These are phyloP conservation scores for Chiloscyllium plagiosum DNA, from an alignment of 2,113 vertebrate genomes.

Conservation along the genomic window DNA sequence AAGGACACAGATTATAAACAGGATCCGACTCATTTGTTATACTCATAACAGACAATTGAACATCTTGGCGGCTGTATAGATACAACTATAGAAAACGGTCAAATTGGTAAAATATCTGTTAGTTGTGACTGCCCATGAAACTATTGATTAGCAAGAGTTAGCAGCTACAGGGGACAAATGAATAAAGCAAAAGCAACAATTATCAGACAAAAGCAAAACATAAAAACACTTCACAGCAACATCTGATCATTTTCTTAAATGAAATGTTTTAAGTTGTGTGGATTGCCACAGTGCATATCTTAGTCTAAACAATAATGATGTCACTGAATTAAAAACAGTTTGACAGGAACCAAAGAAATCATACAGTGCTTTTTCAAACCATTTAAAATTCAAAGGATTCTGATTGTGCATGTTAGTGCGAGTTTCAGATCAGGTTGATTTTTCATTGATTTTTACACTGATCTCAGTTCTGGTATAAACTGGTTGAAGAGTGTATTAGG, in stretches of 20 bases:
- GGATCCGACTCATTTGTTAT: not conserved
- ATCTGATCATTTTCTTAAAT: not conserved
- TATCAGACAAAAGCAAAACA: not conserved
- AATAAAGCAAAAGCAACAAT: not conserved
- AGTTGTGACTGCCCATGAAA: not conserved
- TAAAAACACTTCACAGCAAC: not conserved
- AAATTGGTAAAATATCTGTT: not conserved
- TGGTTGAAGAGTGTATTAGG: not conserved
- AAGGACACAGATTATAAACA: not conserved
- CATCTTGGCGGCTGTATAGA: not conserved
- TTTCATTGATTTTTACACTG: not conserved
- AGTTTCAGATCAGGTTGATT: not conserved
- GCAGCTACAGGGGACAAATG: not conserved
- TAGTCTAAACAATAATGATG: conserved; percentile 41
- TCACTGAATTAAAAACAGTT: conserved; percentile 44
- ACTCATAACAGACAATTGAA: not conserved
- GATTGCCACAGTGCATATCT: conserved; percentile 43
- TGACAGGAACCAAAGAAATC: conserved; percentile 45
- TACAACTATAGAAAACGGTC: not conserved
- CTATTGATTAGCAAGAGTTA: not conserved
- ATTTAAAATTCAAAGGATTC: conserved; percentile 41
- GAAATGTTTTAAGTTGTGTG: not conserved
- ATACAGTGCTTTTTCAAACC: conserved; percentile 43
- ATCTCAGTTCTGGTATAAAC: not conserved
- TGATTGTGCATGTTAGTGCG: conserved; percentile 41